Evolutionary conservation across 2,113 vertebrate species (phyloP).

Genomic region (Paradisaea rubra): DNA sequence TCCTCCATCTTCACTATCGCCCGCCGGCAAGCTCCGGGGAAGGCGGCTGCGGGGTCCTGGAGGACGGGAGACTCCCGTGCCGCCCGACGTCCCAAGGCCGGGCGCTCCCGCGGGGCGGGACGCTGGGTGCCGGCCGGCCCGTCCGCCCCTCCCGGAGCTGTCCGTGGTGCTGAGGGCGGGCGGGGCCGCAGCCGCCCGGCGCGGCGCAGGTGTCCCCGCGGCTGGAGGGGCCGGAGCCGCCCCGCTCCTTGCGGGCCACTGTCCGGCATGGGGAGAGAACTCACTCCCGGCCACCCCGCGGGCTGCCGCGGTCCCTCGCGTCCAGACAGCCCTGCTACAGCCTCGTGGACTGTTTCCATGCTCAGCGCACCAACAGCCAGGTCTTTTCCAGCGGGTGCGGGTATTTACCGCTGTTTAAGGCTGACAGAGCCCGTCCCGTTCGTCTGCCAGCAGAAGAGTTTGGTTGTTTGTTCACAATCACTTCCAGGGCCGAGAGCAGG

Average conservation of each 20-base stretch:
- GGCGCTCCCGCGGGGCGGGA: no score
- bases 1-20: background rate
- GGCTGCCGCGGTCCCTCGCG: background rate
- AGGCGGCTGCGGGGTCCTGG: background rate
- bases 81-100: background rate
- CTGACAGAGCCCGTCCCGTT: background rate
- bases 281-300: background rate
- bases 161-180: constrained; percentile 25
- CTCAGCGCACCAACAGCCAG: background rate
- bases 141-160: background rate
- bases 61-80: fast-evolving
- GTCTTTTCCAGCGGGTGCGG: background rate
- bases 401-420: background rate
- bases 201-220: fast-evolving
- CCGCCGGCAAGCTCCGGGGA: background rate
- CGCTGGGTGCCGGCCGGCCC: background rate
- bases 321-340: background rate
- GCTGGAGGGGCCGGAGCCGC: background rate
- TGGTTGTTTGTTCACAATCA: background rate
- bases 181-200: background rate
- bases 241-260: fast-evolving
- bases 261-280: background rate
- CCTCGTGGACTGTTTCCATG: background rate
- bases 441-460: background rate
- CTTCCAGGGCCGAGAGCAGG: background rate